These are phyloP conservation scores for Crioceris asparagi DNA, from an alignment of 2,888 invertebrate genomes.

Conservation along the genomic window DNA sequence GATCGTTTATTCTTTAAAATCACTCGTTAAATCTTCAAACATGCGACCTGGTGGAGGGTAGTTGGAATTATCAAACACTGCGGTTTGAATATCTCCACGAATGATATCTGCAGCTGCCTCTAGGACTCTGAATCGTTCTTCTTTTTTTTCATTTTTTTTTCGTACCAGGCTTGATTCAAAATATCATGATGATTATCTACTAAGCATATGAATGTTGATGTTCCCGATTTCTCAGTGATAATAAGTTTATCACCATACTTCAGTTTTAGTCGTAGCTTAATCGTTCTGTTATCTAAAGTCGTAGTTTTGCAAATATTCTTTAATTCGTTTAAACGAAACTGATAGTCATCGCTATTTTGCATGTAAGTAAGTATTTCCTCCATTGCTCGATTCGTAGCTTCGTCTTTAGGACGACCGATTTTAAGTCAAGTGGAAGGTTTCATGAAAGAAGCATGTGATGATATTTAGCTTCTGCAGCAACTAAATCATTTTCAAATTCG, in stretches of 20 bases:
- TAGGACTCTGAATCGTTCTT: constrained; percentile 4
- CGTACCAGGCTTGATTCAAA: constrained; percentile 1
- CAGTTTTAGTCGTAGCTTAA: constrained; percentile 22
- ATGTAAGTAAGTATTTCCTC: constrained; percentile 24
- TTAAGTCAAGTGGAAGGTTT: constrained; percentile 26
- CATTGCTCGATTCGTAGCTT: constrained; percentile 25
- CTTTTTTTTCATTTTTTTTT: background rate
- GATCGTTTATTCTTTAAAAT: too few species aligned
- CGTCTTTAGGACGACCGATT: constrained; percentile 28
- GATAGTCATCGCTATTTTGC: background rate
- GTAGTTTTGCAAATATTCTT: constrained; percentile 19
- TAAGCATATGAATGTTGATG: constrained; percentile 11
- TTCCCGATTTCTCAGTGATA: constrained; percentile 20
- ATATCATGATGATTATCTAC: constrained; percentile 2
- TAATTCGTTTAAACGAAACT: too few species aligned
- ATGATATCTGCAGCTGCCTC: background rate
- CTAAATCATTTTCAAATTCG: constrained; percentile 23
- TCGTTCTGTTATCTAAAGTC: constrained; percentile 21
- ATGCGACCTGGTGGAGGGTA: background rate
- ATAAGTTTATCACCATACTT: constrained; percentile 27
- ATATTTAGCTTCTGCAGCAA: constrained; percentile 29
- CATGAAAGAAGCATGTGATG: constrained; percentile 23
- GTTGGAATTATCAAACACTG: constrained; percentile 2
- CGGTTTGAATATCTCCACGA: background rate
- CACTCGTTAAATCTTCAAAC: background rate